Evolutionary conservation across 2,113 vertebrate species (phyloP).

Genomic region (Riparia riparia): DNA sequence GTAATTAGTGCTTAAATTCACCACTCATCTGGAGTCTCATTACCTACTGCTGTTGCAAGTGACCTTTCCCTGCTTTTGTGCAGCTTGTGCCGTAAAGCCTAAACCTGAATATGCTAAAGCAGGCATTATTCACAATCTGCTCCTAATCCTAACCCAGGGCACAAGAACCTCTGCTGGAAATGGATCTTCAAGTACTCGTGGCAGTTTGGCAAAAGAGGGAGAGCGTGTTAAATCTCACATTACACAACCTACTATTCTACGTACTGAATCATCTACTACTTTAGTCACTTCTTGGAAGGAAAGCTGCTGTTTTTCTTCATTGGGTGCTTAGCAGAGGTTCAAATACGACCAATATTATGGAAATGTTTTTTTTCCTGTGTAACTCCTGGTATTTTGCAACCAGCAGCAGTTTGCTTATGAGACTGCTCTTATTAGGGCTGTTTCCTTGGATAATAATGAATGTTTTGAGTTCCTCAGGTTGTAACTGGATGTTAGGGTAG

Average conservation of each 20-base stretch:
- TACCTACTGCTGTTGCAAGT: background rate
- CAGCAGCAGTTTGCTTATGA: background rate
- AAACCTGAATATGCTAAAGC: background rate
- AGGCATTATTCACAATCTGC: background rate
- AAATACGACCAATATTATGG: background rate
- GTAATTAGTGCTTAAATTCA: background rate
- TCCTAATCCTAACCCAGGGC: background rate
- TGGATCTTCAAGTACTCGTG: background rate
- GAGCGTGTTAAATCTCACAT: background rate
- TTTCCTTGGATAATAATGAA: background rate
- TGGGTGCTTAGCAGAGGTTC: background rate
- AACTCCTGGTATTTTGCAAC: background rate
- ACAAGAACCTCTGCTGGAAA: background rate
- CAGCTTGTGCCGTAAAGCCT: background rate
- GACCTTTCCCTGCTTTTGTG: background rate
- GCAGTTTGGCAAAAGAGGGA: background rate
- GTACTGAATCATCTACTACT: background rate
- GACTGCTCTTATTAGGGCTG: background rate
- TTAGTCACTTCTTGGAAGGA: background rate
- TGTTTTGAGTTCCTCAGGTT: background rate
- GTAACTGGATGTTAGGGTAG: background rate
- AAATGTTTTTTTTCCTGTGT: background rate
- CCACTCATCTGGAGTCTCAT: fast-evolving
- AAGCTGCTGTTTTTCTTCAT: background rate
- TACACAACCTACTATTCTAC: background rate